Conservation (phyloP, 2,888 invertebrate genomes). For the Apocheima hispidaria region DNA sequence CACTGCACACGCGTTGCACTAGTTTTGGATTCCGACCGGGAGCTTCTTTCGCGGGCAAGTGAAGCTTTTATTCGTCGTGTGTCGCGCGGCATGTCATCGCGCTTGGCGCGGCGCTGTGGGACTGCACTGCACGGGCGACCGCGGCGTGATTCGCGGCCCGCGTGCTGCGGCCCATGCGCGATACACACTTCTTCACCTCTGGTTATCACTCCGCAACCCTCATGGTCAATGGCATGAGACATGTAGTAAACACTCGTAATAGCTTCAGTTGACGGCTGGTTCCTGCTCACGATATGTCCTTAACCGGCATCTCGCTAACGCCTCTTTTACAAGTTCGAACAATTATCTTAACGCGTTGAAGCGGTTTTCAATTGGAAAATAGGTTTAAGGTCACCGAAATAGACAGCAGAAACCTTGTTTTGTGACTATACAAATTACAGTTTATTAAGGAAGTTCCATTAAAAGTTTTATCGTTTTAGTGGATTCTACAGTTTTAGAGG, state of each 20-base stretch:
- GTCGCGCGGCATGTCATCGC: constrained; percentile 73
- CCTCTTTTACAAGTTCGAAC: constrained; percentile 25
- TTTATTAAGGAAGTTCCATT: constrained; percentile 42
- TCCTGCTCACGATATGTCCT: constrained; percentile 51
- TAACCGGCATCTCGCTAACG: constrained; percentile 14
- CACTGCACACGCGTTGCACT: constrained; percentile 61
- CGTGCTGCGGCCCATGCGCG: constrained; percentile 59
- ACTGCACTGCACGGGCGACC: constrained; percentile 62
- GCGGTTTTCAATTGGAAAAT: constrained; percentile 48
- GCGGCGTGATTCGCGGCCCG: constrained; percentile 32
- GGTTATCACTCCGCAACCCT: constrained; percentile 53
- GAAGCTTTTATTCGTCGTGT: constrained; percentile 53
- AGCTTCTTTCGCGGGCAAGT: constrained; percentile 49
- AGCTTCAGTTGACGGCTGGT: constrained; percentile 50
- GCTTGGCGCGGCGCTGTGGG: constrained; percentile 64
- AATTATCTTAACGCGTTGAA: constrained; percentile 39
- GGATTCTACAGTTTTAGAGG: constrained; percentile 11
- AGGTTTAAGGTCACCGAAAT: constrained; percentile 38
- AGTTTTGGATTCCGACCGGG: constrained; percentile 14
- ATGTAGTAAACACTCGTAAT: constrained; percentile 35
- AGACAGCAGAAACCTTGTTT: constrained; percentile 32
- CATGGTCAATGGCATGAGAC: constrained; percentile 72
- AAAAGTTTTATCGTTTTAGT: constrained; percentile 19
- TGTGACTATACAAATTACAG: constrained; percentile 32
- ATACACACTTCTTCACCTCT: constrained; percentile 46